phyloP scores from a whole-genome alignment of 2,113 vertebrate species.

The Ailurus styani region DNA sequence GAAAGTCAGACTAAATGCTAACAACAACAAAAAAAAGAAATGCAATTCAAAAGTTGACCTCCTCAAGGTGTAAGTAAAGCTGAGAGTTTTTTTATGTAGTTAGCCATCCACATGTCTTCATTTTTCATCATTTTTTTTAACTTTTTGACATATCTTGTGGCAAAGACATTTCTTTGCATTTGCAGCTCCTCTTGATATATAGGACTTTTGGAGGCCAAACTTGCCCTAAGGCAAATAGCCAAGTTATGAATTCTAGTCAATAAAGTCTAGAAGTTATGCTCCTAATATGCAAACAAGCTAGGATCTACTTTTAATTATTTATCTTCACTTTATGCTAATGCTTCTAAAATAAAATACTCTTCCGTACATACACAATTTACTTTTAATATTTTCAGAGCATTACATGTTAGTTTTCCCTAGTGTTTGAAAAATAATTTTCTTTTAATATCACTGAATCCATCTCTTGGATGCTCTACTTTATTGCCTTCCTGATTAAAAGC shows the following conservation, averaged over 20 bases:
- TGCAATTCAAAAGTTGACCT: not conserved
- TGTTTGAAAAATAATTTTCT: not conserved
- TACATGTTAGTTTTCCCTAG: not conserved
- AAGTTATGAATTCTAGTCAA: not conserved
- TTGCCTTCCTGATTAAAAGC: not conserved
- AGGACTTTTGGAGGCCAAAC: not conserved
- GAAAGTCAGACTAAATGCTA: not conserved
- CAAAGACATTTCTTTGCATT: not conserved
- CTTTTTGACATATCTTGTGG: not conserved
- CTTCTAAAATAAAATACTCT: slow-evolving; percentile 3
- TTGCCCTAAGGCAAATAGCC: not conserved
- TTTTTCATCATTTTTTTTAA: not conserved
- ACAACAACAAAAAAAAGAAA: not conserved
- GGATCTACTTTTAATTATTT: not conserved
- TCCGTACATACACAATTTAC: not conserved
- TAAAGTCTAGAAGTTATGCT: not conserved
- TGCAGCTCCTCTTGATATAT: not conserved
- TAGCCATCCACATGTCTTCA: not conserved
- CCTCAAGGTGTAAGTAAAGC: not conserved
- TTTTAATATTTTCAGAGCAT: not conserved
- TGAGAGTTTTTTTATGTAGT: not conserved
- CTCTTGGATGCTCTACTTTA: not conserved
- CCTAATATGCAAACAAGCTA: not conserved
- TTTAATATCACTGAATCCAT: not conserved
- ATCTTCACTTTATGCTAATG: not conserved